Evolutionary conservation across 1,140 invertebrate genomes (phyloP).

Genomic region (Meteorus sp.): DNA sequence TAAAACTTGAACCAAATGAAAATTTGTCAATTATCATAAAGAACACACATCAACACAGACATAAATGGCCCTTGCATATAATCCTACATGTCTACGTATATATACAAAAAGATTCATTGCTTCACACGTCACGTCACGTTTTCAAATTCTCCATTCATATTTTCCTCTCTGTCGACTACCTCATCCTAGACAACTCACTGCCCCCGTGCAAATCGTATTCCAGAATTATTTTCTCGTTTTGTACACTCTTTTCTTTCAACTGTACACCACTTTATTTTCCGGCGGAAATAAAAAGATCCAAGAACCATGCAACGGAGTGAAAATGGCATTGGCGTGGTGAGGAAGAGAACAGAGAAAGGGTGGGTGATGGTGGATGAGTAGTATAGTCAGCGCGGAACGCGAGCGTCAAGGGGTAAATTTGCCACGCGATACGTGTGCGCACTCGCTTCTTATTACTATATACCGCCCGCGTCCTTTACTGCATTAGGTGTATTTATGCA

Average conservation of each 20-base stretch:
- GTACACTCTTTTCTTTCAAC: not conserved
- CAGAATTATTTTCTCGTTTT: slow-evolving; percentile 6
- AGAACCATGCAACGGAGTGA: not conserved
- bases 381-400: not conserved
- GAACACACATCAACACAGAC: too few species aligned
- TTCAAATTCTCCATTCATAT: slow-evolving; percentile 1
- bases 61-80: too few species aligned
- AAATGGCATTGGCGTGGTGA: not conserved
- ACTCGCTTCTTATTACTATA: not conserved
- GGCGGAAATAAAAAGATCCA: not conserved
- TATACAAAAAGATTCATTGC: not conserved
- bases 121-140: not conserved
- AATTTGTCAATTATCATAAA: too few species aligned
- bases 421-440: slow-evolving; percentile 3
- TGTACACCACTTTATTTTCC: slow-evolving; percentile 1
- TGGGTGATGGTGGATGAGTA: slow-evolving; percentile 24
- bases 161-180: not conserved
- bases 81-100: not conserved
- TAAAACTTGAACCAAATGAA: too few species aligned
- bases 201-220: not conserved
- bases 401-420: not conserved
- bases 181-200: too few species aligned
- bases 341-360: not conserved
- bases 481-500: slow-evolving; percentile 54
- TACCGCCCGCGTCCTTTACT: slow-evolving; percentile 1